These are phyloP conservation scores for Cossypha niveicapilla DNA, from an alignment of 2,797 vertebrate species.

Conservation along the genomic window DNA sequence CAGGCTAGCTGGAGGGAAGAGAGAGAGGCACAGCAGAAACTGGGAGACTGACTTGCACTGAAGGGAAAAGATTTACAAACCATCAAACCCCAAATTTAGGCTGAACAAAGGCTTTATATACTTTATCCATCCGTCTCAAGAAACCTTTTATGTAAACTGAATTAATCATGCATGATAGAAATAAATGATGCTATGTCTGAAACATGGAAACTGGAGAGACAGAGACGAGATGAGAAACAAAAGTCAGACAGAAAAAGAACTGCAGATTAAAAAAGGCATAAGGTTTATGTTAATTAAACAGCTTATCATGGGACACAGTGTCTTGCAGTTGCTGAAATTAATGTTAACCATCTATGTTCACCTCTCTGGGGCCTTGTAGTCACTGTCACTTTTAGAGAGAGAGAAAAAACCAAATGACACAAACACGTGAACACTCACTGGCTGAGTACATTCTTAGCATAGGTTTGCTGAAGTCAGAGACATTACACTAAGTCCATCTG, in stretches of 20 bases:
- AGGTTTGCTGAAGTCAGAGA: not conserved
- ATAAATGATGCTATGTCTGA: slow-evolving; percentile 50
- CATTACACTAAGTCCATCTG: not conserved
- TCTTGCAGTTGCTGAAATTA: slow-evolving; percentile 9
- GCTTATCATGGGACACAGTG: not conserved
- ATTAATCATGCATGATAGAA: slow-evolving; percentile 52
- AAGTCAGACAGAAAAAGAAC: slow-evolving; percentile 41
- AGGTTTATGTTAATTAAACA: slow-evolving; percentile 40
- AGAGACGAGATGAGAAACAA: slow-evolving; percentile 19
- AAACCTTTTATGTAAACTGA: slow-evolving; percentile 45
- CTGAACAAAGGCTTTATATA: slow-evolving; percentile 19
- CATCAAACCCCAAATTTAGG: slow-evolving; percentile 32
- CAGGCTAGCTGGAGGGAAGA: not conserved
- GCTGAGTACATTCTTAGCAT: not conserved
- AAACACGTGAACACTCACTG: rapidly evolving
- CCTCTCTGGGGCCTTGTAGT: not conserved
- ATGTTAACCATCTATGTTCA: not conserved
- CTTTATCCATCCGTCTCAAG: slow-evolving; percentile 20
- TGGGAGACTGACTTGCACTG: not conserved
- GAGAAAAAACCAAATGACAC: rapidly evolving
- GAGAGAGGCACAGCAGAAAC: not conserved
- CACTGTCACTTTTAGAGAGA: not conserved
- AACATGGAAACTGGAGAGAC: slow-evolving; percentile 21
- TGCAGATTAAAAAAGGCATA: not conserved
- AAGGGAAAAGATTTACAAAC: slow-evolving; percentile 10